These are phyloP conservation scores for Threskiornis aethiopicus DNA, from an alignment of 2,797 vertebrate species.

Conservation along the genomic window DNA sequence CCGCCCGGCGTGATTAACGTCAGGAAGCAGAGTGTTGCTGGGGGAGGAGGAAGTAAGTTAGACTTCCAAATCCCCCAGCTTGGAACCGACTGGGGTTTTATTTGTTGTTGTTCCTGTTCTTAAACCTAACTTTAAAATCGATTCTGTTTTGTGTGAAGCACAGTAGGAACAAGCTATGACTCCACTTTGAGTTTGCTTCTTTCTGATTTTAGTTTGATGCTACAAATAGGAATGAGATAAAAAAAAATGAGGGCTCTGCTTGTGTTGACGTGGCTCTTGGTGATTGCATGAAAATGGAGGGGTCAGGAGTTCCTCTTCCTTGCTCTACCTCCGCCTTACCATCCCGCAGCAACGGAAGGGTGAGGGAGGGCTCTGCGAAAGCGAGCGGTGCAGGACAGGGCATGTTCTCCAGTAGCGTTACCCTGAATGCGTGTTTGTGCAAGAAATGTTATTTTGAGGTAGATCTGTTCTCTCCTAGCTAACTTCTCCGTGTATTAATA, in stretches of 20 bases:
- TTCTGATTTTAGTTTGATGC: background rate
- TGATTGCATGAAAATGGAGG: background rate
- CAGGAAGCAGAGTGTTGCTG: background rate
- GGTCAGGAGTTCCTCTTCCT: background rate
- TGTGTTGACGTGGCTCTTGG: background rate
- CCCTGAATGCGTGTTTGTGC: background rate
- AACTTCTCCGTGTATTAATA: background rate
- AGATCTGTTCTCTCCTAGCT: background rate
- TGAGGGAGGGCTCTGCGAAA: background rate
- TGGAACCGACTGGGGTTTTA: background rate
- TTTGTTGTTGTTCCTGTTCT: background rate
- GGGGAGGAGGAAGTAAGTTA: background rate
- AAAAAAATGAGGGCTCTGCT: background rate
- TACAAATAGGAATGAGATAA: background rate
- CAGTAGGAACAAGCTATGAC: background rate
- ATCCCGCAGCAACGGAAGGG: background rate
- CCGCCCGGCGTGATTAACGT: rapidly evolving
- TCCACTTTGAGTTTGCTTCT: background rate
- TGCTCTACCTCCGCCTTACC: background rate
- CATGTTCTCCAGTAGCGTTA: rapidly evolving
- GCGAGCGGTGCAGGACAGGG: rapidly evolving
- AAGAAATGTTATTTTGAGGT: background rate
- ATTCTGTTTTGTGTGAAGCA: background rate
- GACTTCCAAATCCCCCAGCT: background rate
- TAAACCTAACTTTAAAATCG: background rate